These are phyloP conservation scores for Heterodera schachtii DNA, from an alignment of 1,140 invertebrate genomes.

Conservation along the genomic window DNA sequence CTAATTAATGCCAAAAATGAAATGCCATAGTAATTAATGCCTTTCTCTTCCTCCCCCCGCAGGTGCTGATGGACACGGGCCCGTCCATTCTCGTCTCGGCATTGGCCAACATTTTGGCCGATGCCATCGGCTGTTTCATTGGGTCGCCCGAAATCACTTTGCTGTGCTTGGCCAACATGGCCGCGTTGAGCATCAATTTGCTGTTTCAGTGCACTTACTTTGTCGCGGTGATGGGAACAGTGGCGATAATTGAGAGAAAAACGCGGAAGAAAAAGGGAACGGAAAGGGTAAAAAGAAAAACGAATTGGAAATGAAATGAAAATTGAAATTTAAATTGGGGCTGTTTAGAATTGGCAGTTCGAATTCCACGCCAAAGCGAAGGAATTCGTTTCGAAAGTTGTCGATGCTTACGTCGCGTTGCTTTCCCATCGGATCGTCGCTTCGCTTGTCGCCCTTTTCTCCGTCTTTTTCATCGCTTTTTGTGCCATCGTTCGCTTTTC, in stretches of 20 bases:
- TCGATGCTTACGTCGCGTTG: slow-evolving; percentile 39
- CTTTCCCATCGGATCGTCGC: slow-evolving; percentile 43
- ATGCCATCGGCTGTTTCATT: slow-evolving; percentile 52
- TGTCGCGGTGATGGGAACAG: slow-evolving; percentile 42
- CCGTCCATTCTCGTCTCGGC: slow-evolving; percentile 58
- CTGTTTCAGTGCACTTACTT: slow-evolving; percentile 57
- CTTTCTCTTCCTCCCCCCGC: too few species aligned
- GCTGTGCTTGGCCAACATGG: slow-evolving; percentile 47
- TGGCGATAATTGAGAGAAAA: slow-evolving; percentile 6
- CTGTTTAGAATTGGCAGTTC: slow-evolving; percentile 31
- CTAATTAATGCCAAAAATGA: too few species aligned
- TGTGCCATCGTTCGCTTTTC: slow-evolving; percentile 41
- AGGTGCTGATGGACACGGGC: slow-evolving; percentile 53
- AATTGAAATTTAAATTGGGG: slow-evolving; percentile 18
- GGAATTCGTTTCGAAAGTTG: slow-evolving; percentile 34
- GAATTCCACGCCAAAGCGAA: slow-evolving; percentile 17
- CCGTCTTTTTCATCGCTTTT: slow-evolving; percentile 41
- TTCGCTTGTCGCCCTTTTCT: slow-evolving; percentile 36
- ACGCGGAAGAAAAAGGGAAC: background rate
- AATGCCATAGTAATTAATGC: background rate
- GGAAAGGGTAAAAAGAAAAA: slow-evolving; percentile 10
- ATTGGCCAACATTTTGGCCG: slow-evolving; percentile 56
- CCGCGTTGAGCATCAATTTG: slow-evolving; percentile 51
- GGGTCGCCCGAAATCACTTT: slow-evolving; percentile 57
- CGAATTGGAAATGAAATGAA: slow-evolving; percentile 5